Conservation (phyloP, 2,888 invertebrate genomes). For the Drepana falcataria region DNA sequence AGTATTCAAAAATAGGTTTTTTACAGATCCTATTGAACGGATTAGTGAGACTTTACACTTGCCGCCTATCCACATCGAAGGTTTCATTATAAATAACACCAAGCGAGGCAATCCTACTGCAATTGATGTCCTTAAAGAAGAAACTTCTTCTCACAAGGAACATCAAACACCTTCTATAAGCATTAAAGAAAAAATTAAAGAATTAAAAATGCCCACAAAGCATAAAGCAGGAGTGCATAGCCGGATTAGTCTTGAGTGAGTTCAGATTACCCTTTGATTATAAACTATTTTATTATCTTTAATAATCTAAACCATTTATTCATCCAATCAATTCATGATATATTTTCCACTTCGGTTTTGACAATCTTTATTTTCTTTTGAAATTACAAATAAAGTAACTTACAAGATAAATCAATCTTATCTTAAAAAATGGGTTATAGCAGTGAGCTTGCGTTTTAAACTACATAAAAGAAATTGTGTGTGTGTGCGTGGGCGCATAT, state of each 20-base stretch:
- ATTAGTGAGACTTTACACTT: constrained; percentile 29
- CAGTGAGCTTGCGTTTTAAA: no score
- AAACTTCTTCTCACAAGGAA: constrained; percentile 2
- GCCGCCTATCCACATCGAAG: constrained; percentile 53
- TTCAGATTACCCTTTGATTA: not conserved
- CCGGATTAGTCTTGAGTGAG: not conserved
- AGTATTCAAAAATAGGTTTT: not conserved
- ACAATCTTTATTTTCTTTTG: no score
- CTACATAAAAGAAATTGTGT: no score
- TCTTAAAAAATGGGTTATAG: no score
- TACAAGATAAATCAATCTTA: no score
- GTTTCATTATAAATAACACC: constrained; percentile 20
- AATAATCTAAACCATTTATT: no score
- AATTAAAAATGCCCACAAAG: constrained; percentile 43
- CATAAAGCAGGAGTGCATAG: not conserved
- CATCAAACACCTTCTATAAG: constrained; percentile 34
- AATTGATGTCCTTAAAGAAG: constrained; percentile 3
- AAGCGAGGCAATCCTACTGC: constrained; percentile 8
- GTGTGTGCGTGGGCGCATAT: no score
- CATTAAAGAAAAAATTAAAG: constrained; percentile 54
- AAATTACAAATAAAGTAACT: no score
- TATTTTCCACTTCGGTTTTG: no score
- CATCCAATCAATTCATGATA: no score
- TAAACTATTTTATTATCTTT: no score
- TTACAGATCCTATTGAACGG: constrained; percentile 20